Evolutionary conservation across 2,113 vertebrate genomes (phyloP), one percentile per base, ranked within the genome.

Genomic region (Vulpes lagopus): DNA sequence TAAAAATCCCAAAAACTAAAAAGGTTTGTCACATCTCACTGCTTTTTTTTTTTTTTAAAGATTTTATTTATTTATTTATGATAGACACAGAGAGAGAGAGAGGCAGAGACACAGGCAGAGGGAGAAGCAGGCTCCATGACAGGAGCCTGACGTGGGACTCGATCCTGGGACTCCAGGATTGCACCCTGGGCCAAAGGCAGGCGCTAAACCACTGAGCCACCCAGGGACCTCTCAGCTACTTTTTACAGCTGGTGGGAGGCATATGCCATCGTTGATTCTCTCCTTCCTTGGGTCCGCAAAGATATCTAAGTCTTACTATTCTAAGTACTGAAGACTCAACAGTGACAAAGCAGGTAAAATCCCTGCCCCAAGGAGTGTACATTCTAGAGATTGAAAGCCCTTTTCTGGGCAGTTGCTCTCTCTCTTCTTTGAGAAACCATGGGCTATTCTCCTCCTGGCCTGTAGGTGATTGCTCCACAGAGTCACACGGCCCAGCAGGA

Each of bases 391-490:
- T 0, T 0, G 8, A 60, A 84, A 83, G 49, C 81, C 43, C 8
- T 0, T 60, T 87, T 96, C 89, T 89, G 88, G 76, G 96, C 0
- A 49, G 3, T 84, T 51, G 30, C 49, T 74, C 16, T 7, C 8
- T 25, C 65, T 89, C 55, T 69, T 89, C 55, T n/a, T 23, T 78
- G 85, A 76, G 83, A 94, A 96, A n/a, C 51, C 83, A 79, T 82
- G 89, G 93, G 16, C 74, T 76, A 14, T 84, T 86, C 94, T 81
- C 23, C 7, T 65, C 11, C 79, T n/a, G 22, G 22, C 78, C 62
- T 94, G 49, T 59, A 64, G 84, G 89, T 38, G 8, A 82, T 49
- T n/a, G 57, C 96, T 95, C 89, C 90, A 55, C 55, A 96, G 96
- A 88, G 30, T 74, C 80, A 87, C 38, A 55, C 51, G 93, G 49